Conservation (phyloP, 2,113 vertebrate genomes). For the Pteropus alecto region DNA sequence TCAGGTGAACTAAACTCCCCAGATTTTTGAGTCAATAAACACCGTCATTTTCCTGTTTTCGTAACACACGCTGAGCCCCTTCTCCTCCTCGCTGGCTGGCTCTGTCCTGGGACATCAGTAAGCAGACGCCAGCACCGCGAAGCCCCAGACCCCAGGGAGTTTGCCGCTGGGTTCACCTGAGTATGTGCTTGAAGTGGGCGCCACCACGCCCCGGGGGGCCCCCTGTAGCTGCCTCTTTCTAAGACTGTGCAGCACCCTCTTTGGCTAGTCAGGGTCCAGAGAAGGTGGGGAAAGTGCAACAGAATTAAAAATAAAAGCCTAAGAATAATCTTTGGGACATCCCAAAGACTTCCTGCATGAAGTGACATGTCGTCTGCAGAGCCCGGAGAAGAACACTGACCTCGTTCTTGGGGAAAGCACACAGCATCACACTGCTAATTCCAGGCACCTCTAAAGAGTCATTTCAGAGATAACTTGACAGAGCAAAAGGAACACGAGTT, state of each 20-base stretch:
- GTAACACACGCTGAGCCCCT: background rate
- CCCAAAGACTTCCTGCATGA: background rate
- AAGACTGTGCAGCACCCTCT: accelerated
- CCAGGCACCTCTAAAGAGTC: background rate
- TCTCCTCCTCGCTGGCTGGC: background rate
- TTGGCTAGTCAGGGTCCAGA: background rate
- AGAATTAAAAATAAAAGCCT: background rate
- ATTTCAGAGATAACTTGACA: background rate
- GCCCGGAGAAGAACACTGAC: background rate
- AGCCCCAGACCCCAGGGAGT: no score
- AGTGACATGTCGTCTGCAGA: background rate
- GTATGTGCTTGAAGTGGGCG: accelerated
- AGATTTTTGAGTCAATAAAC: background rate
- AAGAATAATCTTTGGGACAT: background rate
- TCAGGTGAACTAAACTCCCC: background rate
- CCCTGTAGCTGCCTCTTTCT: background rate
- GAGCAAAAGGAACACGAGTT: background rate
- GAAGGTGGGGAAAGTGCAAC: background rate
- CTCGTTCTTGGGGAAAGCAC: background rate
- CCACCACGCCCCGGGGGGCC: background rate
- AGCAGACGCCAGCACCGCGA: accelerated
- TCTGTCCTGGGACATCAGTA: background rate
- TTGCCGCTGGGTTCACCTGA: background rate
- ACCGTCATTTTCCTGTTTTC: background rate
- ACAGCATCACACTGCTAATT: background rate